Percentiles rank a stretch among this genome's conserved stretches.
Evolutionary conservation across 2,888 invertebrate genomes (phyloP).

Genomic region (Acrocera orbiculus): DNA sequence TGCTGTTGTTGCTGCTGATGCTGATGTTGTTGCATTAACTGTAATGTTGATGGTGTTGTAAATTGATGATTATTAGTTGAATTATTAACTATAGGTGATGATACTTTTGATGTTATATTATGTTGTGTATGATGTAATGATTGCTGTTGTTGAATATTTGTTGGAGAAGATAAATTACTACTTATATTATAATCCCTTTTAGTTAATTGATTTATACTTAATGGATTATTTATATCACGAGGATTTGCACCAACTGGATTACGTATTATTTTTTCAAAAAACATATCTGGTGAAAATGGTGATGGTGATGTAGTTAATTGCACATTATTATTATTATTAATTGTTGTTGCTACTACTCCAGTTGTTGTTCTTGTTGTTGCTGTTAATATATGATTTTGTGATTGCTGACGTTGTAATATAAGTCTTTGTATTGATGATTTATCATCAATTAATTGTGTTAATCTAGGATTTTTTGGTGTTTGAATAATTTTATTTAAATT

Average conservation of each 20-base stretch:
- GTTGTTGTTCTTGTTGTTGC: neutral
- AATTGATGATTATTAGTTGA: slow-evolving; percentile 5
- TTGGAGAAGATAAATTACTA: slow-evolving; percentile 2
- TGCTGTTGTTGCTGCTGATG: slow-evolving; percentile 5
- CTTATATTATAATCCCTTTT: slow-evolving; percentile 33
- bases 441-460: slow-evolving; percentile 4
- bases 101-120: slow-evolving; percentile 6
- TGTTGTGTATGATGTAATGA: too few relatives aligned
- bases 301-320: slow-evolving; percentile 13
- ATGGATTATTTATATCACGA: slow-evolving; percentile 79
- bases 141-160: slow-evolving; percentile 3
- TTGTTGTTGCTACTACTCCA: neutral
- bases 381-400: neutral
- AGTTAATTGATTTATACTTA: slow-evolving; percentile 78
- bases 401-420: neutral
- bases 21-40: slow-evolving; percentile 8
- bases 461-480: slow-evolving; percentile 1
- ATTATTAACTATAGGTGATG: slow-evolving; percentile 5
- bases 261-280: slow-evolving; percentile 31
- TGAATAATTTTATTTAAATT: neutral
- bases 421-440: slow-evolving; percentile 1
- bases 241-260: slow-evolving; percentile 84
- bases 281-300: slow-evolving; percentile 27
- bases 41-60: slow-evolving; percentile 5
- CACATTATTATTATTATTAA: slow-evolving; percentile 5